Evolutionary conservation across 2,888 invertebrate genomes (phyloP), one percentile per base, ranked within the genome.

Genomic region (Lithosia quadra): DNA sequence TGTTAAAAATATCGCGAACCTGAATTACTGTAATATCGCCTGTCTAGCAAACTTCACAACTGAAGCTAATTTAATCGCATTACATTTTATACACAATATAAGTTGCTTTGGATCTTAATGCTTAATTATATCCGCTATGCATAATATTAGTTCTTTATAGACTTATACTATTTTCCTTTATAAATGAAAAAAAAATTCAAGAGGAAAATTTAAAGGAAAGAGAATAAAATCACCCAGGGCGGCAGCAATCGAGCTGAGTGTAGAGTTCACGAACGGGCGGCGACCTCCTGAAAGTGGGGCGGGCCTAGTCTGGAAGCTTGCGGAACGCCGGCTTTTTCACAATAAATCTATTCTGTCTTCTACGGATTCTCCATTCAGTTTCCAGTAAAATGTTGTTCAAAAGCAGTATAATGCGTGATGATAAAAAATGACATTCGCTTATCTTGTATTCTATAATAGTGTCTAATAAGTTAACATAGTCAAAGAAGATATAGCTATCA

Each of bases 201-300:
- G 7, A 59, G n/a, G 18, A 39, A 33, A 57, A 43, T 59, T 39
- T 59, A 59, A 70, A 67, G 66, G 61, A 33, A 62, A 70, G 72
- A 74, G 74, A 69, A 76, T 78, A 77, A 75, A 73, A 81, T 79
- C 79, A 69, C 83, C 67, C 80, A 79, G 80, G 82, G 82, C 76
- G 80, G 78, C 81, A 85, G 81, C 81, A 79, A 87, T 87, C 86
- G 88, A 88, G 79, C 86, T 81, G 84, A 88, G 89, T 87, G 88
- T 84, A 84, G 90, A 90, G 93, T 92, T 94, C 93, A 93, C 90
- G 90, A 89, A 86, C 93, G 93, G 93, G 73, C 93, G 90, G 89
- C 90, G 94, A 94, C 94, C 94, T 86, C 90, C 86, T 87, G 84
- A 92, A 93, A 90, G 85, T 92, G 83, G 93, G 90, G 83, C 92